Base-by-base conservation (phyloP, 2,797 vertebrate genomes). In the Argya squamiceps region DNA sequence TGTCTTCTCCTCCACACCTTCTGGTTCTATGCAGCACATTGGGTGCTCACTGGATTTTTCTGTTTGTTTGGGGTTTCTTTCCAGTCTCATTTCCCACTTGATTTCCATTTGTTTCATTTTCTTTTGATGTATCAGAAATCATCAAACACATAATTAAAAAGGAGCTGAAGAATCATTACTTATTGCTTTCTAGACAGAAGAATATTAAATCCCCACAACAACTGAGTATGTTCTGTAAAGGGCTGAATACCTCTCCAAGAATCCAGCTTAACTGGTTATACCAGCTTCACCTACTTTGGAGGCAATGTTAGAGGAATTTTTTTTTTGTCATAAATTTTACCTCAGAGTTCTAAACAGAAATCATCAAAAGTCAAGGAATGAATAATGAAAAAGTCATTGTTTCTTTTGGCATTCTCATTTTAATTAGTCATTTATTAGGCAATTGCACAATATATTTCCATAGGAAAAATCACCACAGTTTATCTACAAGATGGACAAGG, bases 141-240 rank as follows among this genome's bases (percentile, higher is more conserved):
- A 96, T 94, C 95, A 93, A 94, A 95, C 87, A 86, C 34, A 26
- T 91, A 71, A 95, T 93, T 95, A 86, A 92, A 95, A 94, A 83
- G 50, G 58, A 95, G 6, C n/a, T 86, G 53, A 50, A 91, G 85
- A 93, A 93, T 93, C 76, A 88, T 91, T 87, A 96, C 93, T 95
- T 92, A 95, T 94, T 96, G 52, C 83, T 92, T 59, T 59, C 75
- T 56, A 84, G 64, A 92, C 62, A 94, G 94, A 94, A 43, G 89
- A 94, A 94, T 68, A 64, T 46, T 60, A 93, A 96, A 88, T 58
- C 53, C 92, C 65, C 62, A 80, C 64, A 95, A 91, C 84, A 93
- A 58, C 3, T 75, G 44, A 82, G 11, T 37, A 39, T 52, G 21
- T 62, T 83, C 29, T 78, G 17, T 75, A 73, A 65, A 75, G 58